These are phyloP conservation scores for Cataglyphis albicans DNA, from an alignment of 2,888 invertebrate genomes.

Conservation along the genomic window DNA sequence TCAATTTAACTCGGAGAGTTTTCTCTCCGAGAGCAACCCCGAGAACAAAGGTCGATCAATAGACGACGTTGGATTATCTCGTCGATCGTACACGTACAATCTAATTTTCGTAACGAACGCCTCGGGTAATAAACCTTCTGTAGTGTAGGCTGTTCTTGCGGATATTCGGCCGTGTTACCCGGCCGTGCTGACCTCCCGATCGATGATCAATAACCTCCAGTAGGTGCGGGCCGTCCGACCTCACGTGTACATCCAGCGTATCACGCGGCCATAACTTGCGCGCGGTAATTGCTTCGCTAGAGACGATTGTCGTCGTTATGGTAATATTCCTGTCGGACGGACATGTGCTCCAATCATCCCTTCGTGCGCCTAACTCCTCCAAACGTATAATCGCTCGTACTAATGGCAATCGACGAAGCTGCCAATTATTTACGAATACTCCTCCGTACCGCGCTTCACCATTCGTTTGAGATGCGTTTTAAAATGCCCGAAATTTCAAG, in stretches of 20 bases:
- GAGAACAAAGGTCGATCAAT: conserved; percentile 37
- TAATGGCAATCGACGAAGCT: conserved; percentile 58
- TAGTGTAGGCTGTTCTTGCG: conserved; percentile 45
- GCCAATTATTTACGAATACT: conserved; percentile 49
- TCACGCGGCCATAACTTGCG: conserved; percentile 63
- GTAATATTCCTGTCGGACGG: conserved; percentile 61
- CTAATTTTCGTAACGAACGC: conserved; percentile 55
- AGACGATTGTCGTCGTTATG: conserved; percentile 66
- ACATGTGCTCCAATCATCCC: conserved; percentile 63
- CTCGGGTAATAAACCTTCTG: conserved; percentile 44
- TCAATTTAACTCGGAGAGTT: background rate
- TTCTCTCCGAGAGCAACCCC: background rate
- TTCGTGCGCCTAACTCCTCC: conserved; percentile 58
- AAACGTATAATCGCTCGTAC: conserved; percentile 56
- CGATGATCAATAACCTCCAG: conserved; percentile 64
- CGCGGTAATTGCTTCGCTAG: conserved; percentile 62
- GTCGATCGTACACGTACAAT: conserved; percentile 51
- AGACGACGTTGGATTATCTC: conserved; percentile 26
- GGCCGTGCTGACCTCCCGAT: conserved; percentile 61
- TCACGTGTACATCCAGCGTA: conserved; percentile 61
- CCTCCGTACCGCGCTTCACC: conserved; percentile 5
- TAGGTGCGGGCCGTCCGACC: conserved; percentile 45
- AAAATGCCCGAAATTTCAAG: conserved; percentile 3
- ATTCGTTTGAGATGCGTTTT: background rate
- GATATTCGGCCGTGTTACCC: conserved; percentile 27